phyloP scores from a whole-genome alignment of 2,797 vertebrate species.

The Rhabdomys pumilio region DNA sequence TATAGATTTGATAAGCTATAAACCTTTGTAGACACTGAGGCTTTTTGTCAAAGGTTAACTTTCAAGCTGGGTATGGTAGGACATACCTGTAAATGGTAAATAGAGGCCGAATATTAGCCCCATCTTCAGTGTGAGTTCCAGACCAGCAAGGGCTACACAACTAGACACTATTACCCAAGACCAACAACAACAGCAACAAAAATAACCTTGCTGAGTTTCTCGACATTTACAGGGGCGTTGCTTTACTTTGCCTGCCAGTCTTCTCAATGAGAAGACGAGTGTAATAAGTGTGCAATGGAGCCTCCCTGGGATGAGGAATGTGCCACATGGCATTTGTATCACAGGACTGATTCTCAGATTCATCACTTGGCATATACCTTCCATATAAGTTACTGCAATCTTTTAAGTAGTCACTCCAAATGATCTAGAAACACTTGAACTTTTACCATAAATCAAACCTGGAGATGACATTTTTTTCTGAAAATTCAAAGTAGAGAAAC shows the following conservation, averaged over 20 bases:
- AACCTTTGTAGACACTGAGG: not conserved
- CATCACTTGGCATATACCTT: not conserved
- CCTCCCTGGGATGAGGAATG: not conserved
- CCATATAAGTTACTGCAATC: not conserved
- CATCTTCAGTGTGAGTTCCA: not conserved
- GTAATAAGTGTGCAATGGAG: not conserved
- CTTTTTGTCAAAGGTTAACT: conserved; percentile 3
- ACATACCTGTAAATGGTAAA: not conserved
- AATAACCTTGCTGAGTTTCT: too few species aligned
- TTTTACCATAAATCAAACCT: not conserved
- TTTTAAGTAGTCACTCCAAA: not conserved
- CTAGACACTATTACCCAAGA: too few species aligned
- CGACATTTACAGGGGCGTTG: not conserved
- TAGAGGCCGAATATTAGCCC: not conserved
- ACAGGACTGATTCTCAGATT: not conserved
- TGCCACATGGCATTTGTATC: not conserved
- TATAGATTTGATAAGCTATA: not conserved
- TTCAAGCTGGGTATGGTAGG: not conserved
- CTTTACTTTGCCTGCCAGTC: not conserved
- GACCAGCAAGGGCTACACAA: too few species aligned
- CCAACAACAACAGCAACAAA: too few species aligned
- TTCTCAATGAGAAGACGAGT: not conserved
- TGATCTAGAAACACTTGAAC: not conserved
- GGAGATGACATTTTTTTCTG: not conserved
- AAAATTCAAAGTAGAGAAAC: conserved; percentile 47